Base-by-base conservation (phyloP, 2,888 invertebrate genomes). In the Synergus itoensis region DNA sequence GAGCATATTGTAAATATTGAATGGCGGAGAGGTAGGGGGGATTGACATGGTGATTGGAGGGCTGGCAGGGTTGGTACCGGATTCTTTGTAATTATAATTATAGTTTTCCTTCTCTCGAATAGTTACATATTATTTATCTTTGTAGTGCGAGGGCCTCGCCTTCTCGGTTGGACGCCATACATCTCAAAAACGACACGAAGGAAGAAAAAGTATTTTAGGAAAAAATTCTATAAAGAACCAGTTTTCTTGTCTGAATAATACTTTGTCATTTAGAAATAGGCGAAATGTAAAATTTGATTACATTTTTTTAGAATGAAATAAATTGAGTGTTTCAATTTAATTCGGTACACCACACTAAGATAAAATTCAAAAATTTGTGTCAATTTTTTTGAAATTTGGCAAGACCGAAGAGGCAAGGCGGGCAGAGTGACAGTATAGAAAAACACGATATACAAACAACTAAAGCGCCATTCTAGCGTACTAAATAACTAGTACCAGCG, bases 381-480 rank as follows among this genome's bases (percentile, higher is more conserved):
- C 9, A 16, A 11, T 53, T 53, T 65, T 63, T 4, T 45, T 43
- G 21, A 45, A 48, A 45, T 69, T 45, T 69, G 16, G 67, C 45
- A 67, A 78, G 84, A 82, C 79, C 81, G 84, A 81, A 84, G 86
- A 86, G 84, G 86, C 84, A 84, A 85, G 85, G 84, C 86, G 82
- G 84, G 84, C 86, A 87, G 84, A 86, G 86, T 88, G 89, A 90
- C 86, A 87, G 86, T 88, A 89, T 89, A 88, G 87, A 91, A 89
- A 89, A 90, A 89, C 89, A 89, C 88, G 89, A 89, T 89, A 88
- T 91, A 90, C 88, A 90, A 91, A 92, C 89, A 89, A 91, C 88
- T 89, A 91, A 91, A 91, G 90, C 91, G 90, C 89, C 90, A 89
- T 87, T 82, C 87, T 88, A 89, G 87, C 89, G 86, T 88, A 84